Base-by-base conservation (phyloP, 2,797 vertebrate species). In the Nyctalus aviator region DNA sequence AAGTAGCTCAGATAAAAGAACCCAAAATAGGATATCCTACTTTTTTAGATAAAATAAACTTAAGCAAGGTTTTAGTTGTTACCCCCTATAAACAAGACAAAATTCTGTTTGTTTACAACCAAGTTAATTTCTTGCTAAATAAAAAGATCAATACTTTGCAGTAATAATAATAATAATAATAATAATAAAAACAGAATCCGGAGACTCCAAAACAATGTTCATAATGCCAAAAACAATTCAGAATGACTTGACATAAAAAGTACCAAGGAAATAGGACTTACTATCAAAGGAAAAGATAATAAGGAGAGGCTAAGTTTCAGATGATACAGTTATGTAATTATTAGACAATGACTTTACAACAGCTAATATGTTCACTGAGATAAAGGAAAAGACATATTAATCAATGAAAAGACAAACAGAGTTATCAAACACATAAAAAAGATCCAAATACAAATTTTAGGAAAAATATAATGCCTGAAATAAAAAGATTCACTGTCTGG, bases 101-200 rank as follows among this genome's bases (percentile, higher is more conserved):
- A 93, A 53, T 91, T 77, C 69, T n/a, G 7, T 78, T 82, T 87
- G 4, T 73, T 53, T 85, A 9, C 35, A 88, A 71, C 21, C 27
- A 90, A 66, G 27, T 66, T 84, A 81, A 88, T 88, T 73, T 87
- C 57, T 53, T 72, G 18, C 14, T 77, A 48, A 75, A 71, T 25
- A 73, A 84, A 64, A 64, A 23, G 25, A 66, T 72, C 21, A n/a
- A 10, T 5, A 72, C 32, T 93, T 89, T 77, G 8, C 32, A 88
- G 27, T 82, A 13, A 18, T 37, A 48, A 48, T 14, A 48, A 93
- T 37, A 88, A 84, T 25, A 88, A 14, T 37, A 37, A 37, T 37
- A 37, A 37, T 37, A 93, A 91, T 62, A 82, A 48, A 48, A 91
- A 82, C 37, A 83, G 8, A 92, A 88, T 41, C 20, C 46, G 50